These are phyloP conservation scores for Podarcis muralis DNA, from an alignment of 2,113 vertebrate species.

Conservation along the genomic window DNA sequence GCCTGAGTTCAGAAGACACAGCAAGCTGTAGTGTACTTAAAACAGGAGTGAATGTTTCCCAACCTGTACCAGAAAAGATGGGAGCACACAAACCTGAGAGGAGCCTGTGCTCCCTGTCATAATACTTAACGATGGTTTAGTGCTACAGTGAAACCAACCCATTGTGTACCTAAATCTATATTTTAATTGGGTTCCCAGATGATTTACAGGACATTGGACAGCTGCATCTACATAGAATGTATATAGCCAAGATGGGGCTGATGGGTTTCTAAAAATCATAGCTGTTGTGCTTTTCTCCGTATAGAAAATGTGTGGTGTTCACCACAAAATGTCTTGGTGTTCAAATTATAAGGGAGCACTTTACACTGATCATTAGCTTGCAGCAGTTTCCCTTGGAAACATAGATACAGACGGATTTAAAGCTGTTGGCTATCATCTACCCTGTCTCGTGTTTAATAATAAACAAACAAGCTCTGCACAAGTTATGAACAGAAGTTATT, in stretches of 20 bases:
- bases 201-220: not conserved
- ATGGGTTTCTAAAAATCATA: not conserved
- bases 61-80: not conserved
- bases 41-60: not conserved
- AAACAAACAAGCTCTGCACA: not conserved
- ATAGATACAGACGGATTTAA: not conserved
- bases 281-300: not conserved
- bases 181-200: not conserved
- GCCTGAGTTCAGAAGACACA: not conserved
- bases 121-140: not conserved
- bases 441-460: not conserved
- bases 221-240: not conserved
- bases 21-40: not conserved
- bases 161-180: not conserved
- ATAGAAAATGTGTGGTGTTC: not conserved
- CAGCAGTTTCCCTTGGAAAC: too few species aligned
- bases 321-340: not conserved
- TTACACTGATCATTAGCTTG: not conserved
- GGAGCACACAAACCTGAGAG: not conserved
- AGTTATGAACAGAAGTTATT: not conserved
- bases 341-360: not conserved
- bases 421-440: too few species aligned
- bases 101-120: too few species aligned
- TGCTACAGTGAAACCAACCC: too few species aligned
- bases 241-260: not conserved